phyloP scores from a whole-genome alignment of 2,113 vertebrate genomes.

The Rhinoptilus africanus region DNA sequence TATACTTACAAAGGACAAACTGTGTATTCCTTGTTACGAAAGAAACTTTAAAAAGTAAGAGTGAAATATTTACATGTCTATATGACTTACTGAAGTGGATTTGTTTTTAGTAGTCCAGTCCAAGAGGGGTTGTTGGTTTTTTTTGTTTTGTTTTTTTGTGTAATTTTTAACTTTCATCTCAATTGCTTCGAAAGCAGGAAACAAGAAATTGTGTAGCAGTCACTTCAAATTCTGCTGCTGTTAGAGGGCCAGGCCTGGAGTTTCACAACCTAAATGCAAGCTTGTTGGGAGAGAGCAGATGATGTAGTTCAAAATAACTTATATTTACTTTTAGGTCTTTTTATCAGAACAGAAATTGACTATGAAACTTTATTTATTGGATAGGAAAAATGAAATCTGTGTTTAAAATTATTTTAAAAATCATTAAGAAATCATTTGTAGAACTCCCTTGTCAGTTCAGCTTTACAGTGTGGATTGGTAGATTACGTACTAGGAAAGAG shows the following conservation, averaged over 20 bases:
- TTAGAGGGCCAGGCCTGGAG: neutral
- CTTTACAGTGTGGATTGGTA: neutral
- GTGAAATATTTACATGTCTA: neutral
- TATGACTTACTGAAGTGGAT: neutral
- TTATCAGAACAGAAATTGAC: neutral
- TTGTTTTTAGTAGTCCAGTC: neutral
- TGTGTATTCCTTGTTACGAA: neutral
- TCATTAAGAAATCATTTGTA: neutral
- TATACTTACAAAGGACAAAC: neutral
- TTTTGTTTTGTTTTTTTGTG: neutral
- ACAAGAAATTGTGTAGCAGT: neutral
- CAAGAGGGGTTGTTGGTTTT: neutral
- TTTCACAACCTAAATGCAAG: neutral
- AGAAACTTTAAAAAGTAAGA: neutral
- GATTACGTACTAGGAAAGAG: neutral
- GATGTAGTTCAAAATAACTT: neutral
- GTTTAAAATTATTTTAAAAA: neutral
- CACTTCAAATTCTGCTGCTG: neutral
- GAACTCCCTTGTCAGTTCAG: neutral
- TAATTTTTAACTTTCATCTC: neutral
- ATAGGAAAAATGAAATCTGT: neutral
- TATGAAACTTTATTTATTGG: neutral
- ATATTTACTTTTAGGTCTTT: neutral
- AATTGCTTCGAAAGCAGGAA: neutral
- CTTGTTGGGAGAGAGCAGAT: neutral